Base-by-base conservation (phyloP, 2,113 vertebrate genomes). In the Megalops atlanticus region DNA sequence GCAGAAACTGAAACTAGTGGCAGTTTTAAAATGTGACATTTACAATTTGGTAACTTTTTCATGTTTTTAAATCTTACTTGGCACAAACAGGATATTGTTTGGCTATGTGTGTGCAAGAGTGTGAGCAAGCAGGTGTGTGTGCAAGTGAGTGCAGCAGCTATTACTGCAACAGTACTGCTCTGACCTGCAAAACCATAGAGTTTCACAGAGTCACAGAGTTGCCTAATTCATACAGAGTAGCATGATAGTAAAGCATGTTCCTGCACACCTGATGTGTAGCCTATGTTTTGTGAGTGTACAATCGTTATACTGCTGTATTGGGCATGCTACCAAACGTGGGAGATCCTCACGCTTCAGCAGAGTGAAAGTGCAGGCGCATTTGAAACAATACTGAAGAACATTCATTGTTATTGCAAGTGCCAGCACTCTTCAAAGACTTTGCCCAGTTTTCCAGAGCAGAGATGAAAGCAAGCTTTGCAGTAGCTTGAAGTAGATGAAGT, bases 391-490 rank as follows among this genome's bases (percentile, higher is more conserved):
- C 79, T 74, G n/a, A 47, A 33, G 71, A 36, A 76, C 74, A 80
- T 82, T 86, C 81, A 31, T 68, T 72, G 39, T 79, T 91, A 90
- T 87, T 86, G 86, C 78, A 82, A 87, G 88, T 89, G 91, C 89
- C 90, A 88, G 89, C 83, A 58, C 81, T 89, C 89, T 86, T 87
- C 91, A 89, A 85, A 92, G 90, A 89, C 85, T 78, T 78, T 75
- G 85, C 84, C 86, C 91, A 75, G 78, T 90, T 90, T 90, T 90
- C 80, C 85, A 81, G 88, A 86, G 83, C 85, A 78, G 84, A 90
- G 91, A 91, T 92, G 88, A 92, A 92, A 92, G 90, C 84, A 82
- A 80, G 84, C 85, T 91, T 90, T 84, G 90, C 87, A 90, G 88
- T 40, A n/a, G 33, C 88, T 89, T 88, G 87, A 92, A 91, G 87